Conservation (phyloP, 2,797 vertebrate genomes). For the Poeciliopsis paucimaculata region DNA sequence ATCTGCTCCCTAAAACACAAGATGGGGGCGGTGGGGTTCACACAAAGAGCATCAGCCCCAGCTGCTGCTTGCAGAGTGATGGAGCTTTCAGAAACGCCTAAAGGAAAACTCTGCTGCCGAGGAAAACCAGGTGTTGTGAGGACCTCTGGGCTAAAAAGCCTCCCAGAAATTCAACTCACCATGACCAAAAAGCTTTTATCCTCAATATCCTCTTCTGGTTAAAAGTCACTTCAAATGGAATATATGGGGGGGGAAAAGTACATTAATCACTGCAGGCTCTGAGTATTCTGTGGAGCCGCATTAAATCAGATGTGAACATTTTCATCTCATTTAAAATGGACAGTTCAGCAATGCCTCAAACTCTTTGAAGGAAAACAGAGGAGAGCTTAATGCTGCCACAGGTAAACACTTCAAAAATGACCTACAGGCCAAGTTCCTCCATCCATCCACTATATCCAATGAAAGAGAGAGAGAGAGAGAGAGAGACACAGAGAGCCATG, state of each 20-base stretch:
- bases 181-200: constrained; percentile 18
- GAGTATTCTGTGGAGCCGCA: constrained; percentile 59
- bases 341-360: constrained; percentile 61
- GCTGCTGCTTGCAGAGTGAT: constrained; percentile 48
- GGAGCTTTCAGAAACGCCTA: constrained; percentile 42
- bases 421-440: constrained; percentile 65
- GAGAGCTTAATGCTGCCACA: constrained; percentile 70
- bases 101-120: constrained; percentile 37
- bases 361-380: constrained; percentile 66
- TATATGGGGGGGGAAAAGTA: neutral
- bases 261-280: constrained; percentile 29
- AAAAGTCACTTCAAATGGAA: constrained; percentile 22
- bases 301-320: constrained; percentile 71
- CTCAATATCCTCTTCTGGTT: constrained; percentile 5
- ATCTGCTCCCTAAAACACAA: constrained; percentile 52
- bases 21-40: constrained; percentile 29
- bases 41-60: constrained; percentile 56
- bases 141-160: neutral
- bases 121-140: constrained; percentile 18
- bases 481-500: too few species aligned
- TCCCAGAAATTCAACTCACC: neutral
- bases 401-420: constrained; percentile 69
- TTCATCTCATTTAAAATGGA: constrained; percentile 66
- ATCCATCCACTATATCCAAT: too few species aligned
- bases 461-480: too few species aligned